Evolutionary conservation across 2,888 invertebrate genomes (phyloP).

Genomic region (Chironomus tentans): DNA sequence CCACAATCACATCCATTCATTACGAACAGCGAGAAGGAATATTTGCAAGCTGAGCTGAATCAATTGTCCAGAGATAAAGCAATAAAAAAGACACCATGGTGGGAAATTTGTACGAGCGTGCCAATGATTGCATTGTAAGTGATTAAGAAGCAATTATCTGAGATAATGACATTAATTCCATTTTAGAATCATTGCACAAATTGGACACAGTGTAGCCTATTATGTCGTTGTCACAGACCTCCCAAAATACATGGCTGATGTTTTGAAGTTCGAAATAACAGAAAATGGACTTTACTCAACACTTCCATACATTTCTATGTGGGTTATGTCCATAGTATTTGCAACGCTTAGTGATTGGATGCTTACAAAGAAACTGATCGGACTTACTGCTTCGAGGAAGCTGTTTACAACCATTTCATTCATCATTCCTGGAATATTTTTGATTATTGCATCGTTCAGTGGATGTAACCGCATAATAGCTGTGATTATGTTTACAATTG

Average conservation of each 20-base stretch:
- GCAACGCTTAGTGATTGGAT: constrained; percentile 55
- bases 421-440: constrained; percentile 45
- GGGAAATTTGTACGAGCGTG: constrained; percentile 50
- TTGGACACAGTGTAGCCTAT: constrained; percentile 48
- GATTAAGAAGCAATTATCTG: constrained; percentile 33
- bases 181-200: constrained; percentile 44
- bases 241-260: constrained; percentile 46
- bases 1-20: constrained; percentile 59
- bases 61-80: constrained; percentile 41
- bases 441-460: constrained; percentile 51
- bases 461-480: constrained; percentile 48
- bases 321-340: constrained; percentile 44
- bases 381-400: constrained; percentile 49
- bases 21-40: constrained; percentile 53
- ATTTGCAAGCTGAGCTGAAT: constrained; percentile 50
- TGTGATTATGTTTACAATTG: constrained; percentile 48
- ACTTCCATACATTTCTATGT: constrained; percentile 47
- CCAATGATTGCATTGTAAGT: constrained; percentile 54
- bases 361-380: constrained; percentile 46
- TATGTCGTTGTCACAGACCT: constrained; percentile 48
- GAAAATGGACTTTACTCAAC: constrained; percentile 46
- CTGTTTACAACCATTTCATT: constrained; percentile 47
- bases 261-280: constrained; percentile 44
- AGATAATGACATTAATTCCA: background rate
- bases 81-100: constrained; percentile 53